Base-by-base conservation (phyloP, 2,888 invertebrate genomes). In the Ganaspis brasiliensis region DNA sequence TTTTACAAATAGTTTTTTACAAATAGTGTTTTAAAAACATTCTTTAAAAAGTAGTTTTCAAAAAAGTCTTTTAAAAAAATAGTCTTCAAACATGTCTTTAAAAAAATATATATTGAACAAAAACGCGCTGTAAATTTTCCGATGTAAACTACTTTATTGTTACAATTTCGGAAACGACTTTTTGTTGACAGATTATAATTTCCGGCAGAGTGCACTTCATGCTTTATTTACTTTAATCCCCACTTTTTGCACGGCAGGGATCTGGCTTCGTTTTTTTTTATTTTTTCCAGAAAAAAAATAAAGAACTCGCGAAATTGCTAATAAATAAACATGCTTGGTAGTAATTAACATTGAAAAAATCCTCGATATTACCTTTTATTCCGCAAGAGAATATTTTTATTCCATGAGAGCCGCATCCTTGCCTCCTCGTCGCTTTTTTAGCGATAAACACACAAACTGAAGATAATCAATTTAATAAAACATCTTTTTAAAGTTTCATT, bases 171-270 rank as follows among this genome's bases (percentile, higher is more conserved):
- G 12, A 21, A 59, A 59, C 77, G 73, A 75, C 78, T 79, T 79
- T 14, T 2, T 67, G 37, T 67, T 24, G 24, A 40, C 14, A 67
- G 40, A n/a, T 67, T 67, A 67, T 45, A 24, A 45, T 67, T 67
- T 45, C 71, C 78, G 85, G 82, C 87, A 84, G 88, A 88, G 87
- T 85, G 88, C 87, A 84, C 80, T 80, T 86, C 83, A 81, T 84
- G 85, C 81, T 83, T 79, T 83, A 79, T 86, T 88, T 85, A 86
- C 81, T 88, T 86, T 84, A 83, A 85, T 84, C 83, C 84, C 80
- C 82, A 79, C 82, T 79, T 78, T 80, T 81, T 80, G 79, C 81
- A 80, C 75, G 80, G 81, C 81, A 80, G 81, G 80, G 84, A 82
- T 78, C 72, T 83, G 81, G 79, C 79, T 52, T 61, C 59, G 14